phyloP scores from a whole-genome alignment of 2,113 vertebrate genomes.

The Sturnus vulgaris region DNA sequence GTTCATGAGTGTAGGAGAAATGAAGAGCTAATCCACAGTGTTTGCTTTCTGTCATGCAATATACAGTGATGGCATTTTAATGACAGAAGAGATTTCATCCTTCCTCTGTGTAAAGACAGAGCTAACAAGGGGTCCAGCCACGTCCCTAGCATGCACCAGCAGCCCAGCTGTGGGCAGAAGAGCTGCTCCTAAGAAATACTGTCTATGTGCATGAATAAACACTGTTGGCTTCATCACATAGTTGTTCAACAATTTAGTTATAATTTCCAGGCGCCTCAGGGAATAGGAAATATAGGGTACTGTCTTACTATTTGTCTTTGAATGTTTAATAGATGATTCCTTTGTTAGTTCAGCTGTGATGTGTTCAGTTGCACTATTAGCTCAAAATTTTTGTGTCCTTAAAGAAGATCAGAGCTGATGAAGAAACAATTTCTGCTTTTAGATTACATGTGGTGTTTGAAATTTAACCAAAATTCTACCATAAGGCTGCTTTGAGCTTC shows the following conservation, averaged over 20 bases:
- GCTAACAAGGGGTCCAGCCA: not conserved
- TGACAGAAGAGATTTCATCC: not conserved
- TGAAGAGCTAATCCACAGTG: not conserved
- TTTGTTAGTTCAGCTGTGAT: conserved; percentile 27
- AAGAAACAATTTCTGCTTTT: not conserved
- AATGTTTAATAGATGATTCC: not conserved
- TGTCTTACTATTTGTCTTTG: conserved; percentile 42
- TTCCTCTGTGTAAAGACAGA: not conserved
- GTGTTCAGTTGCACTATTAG: not conserved
- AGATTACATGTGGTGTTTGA: not conserved
- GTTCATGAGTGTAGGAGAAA: not conserved
- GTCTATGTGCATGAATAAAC: not conserved
- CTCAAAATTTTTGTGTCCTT: not conserved
- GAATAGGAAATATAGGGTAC: not conserved
- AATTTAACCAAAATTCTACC: conserved; percentile 14
- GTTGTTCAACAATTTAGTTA: conserved; percentile 41
- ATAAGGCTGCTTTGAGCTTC: not conserved
- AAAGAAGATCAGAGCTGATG: not conserved
- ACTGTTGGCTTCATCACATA: not conserved
- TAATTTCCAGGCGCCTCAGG: not conserved
- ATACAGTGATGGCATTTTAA: not conserved
- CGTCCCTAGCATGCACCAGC: not conserved
- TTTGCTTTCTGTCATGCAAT: not conserved
- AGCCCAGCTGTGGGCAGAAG: not conserved
- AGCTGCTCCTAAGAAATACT: not conserved